These are phyloP conservation scores for Aix galericulata DNA, from an alignment of 2,113 vertebrate species.

Conservation along the genomic window DNA sequence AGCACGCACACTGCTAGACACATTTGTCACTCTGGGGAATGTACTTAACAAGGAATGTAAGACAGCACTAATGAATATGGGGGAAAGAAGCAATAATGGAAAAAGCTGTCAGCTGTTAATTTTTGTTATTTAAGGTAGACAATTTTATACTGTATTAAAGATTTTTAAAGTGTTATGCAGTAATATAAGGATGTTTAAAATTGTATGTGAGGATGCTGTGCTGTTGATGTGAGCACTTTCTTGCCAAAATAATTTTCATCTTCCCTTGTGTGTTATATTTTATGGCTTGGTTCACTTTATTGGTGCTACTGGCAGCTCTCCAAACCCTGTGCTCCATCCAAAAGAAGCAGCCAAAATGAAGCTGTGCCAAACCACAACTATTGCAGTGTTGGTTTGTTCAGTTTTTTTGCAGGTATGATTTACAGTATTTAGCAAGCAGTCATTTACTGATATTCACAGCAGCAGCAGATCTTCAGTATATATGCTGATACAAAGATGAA, in stretches of 20 bases:
- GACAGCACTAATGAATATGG: not conserved
- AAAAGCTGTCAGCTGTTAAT: not conserved
- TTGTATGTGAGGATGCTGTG: not conserved
- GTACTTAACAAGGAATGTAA: not conserved
- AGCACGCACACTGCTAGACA: not conserved
- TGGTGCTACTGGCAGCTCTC: not conserved
- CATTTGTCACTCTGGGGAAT: not conserved
- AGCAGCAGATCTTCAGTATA: not conserved
- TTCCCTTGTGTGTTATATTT: not conserved
- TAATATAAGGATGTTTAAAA: not conserved
- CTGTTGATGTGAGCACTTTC: not conserved
- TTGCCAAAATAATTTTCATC: not conserved
- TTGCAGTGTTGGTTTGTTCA: conserved; percentile 16
- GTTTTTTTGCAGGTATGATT: conserved; percentile 29
- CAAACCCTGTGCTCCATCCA: not conserved
- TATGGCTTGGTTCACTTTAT: conserved; percentile 19
- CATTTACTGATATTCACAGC: not conserved
- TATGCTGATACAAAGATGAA: not conserved
- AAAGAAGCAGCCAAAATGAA: conserved; percentile 12
- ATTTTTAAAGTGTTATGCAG: not conserved
- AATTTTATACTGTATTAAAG: not conserved
- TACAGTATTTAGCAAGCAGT: not conserved
- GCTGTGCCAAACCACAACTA: conserved; percentile 24
- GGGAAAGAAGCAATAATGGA: not conserved
- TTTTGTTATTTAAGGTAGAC: not conserved